Evolutionary conservation across 2,113 vertebrate species (phyloP).

Genomic region (Mesocricetus auratus): DNA sequence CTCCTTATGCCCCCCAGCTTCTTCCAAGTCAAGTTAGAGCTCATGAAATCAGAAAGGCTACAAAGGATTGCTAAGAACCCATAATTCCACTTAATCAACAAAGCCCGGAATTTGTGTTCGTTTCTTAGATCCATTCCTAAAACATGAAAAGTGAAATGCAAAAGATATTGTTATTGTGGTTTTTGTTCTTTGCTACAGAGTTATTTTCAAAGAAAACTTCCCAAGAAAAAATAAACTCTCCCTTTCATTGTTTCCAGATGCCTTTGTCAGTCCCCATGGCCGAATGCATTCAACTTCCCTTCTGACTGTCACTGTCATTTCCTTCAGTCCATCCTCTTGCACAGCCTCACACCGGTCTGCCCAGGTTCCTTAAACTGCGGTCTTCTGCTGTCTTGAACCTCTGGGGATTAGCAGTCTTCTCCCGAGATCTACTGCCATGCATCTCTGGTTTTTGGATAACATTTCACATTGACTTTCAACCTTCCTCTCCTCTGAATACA

Average conservation of each 20-base stretch:
- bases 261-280: conserved; percentile 61
- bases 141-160: conserved; percentile 80
- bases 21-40: conserved; percentile 73
- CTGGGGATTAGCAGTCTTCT: conserved; percentile 46
- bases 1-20: conserved; percentile 58
- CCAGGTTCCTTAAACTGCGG: conserved; percentile 45
- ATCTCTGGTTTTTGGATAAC: conserved; percentile 54
- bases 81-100: conserved; percentile 81
- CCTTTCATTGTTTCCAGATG: conserved; percentile 85
- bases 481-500: conserved; percentile 26
- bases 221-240: conserved; percentile 76
- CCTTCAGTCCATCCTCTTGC: conserved; percentile 67
- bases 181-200: conserved; percentile 72
- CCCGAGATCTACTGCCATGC: neutral
- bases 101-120: conserved; percentile 73
- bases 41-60: conserved; percentile 79
- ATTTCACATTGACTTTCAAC: conserved; percentile 73
- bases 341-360: neutral
- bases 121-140: conserved; percentile 76
- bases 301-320: conserved; percentile 71
- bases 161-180: conserved; percentile 66
- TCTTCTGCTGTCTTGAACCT: conserved; percentile 45
- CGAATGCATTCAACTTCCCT: conserved; percentile 57
- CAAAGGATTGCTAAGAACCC: conserved; percentile 64
- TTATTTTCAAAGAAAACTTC: conserved; percentile 84